phyloP scores from a whole-genome alignment of 1,140 invertebrate species.

The Brachionus koreanus region DNA sequence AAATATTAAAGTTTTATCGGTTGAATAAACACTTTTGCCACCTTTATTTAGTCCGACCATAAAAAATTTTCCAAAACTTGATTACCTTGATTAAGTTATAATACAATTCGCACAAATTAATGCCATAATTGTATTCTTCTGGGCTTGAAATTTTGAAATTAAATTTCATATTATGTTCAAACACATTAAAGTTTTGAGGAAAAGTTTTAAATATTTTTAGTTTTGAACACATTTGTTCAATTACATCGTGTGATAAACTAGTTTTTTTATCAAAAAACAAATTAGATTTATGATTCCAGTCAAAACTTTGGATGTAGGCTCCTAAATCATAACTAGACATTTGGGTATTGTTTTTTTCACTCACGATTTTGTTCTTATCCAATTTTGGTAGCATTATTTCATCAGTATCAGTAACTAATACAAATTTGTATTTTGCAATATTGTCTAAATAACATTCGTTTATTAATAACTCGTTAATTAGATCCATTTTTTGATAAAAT shows the following conservation, averaged over 20 bases:
- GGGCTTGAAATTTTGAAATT: neutral
- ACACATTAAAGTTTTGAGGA: neutral
- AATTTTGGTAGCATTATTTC: conserved; percentile 1
- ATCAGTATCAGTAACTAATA: neutral
- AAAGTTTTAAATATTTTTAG: neutral
- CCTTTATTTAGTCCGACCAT: neutral
- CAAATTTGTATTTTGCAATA: neutral
- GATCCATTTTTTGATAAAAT: conserved; percentile 29
- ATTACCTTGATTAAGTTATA: neutral
- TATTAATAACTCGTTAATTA: neutral
- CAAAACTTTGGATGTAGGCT: neutral
- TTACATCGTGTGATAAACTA: neutral
- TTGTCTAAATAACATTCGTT: conserved; percentile 42
- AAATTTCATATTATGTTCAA: neutral
- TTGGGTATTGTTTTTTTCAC: neutral
- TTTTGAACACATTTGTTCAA: neutral
- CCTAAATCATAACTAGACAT: neutral
- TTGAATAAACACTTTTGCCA: neutral
- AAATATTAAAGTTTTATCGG: neutral
- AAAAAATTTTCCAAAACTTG: neutral
- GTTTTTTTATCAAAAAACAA: neutral
- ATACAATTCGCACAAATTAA: neutral
- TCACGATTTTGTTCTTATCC: neutral
- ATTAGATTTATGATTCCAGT: neutral
- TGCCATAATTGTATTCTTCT: neutral